Evolutionary conservation across 1,140 invertebrate species (phyloP), one percentile per base, ranked within the genome.

Genomic region (Amphibalanus amphitrite): DNA sequence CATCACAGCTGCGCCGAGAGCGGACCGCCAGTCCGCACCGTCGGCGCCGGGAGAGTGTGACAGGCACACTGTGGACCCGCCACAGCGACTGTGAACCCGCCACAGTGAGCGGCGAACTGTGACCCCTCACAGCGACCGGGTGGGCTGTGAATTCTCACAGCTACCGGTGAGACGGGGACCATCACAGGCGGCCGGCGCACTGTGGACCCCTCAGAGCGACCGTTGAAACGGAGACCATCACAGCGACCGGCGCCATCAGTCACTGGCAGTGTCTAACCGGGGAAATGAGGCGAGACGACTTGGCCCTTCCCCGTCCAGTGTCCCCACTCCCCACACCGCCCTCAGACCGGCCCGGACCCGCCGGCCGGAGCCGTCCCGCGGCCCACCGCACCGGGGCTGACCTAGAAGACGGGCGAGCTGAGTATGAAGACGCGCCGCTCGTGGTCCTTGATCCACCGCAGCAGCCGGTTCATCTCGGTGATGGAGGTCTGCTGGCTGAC

Each of bases 391-490:
- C 28, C 28, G 10, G 10, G 17, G 47, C 47, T 29, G 29, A 59
- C 33, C 84, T 85, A 93, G 80, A 95, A 93, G 59, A 90, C 93
- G 3, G 91, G 89, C 69, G 91, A 89, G 81, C 90, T 92, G 77
- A 92, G 84, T 79, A 97, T 95, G 81, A 97, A 97, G 78, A 96
- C 85, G 76, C 87, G 85, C 72, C 95, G 90, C 79, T 97, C 93
- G 79, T 95, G 92, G 77, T 89, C 92, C 78, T 97, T 94, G 73
- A 97, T 93, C 92, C 92, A 96, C 75, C 89, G 88, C 8, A 96
- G 83, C 1, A 98, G 80, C 80, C 92, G 93, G 77, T 93, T 91
- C 20, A 97, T 89, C 67, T 91, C 87, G 75, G 88, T 86, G 65
- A 95, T 95, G 0, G 92, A 91, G 76, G 85, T 85, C 33, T 85